A percentile compares a stretch with the other conserved stretches of the same genome.
phyloP scores from a whole-genome alignment of 2,113 vertebrate genomes.

The Gavialis gangeticus region DNA sequence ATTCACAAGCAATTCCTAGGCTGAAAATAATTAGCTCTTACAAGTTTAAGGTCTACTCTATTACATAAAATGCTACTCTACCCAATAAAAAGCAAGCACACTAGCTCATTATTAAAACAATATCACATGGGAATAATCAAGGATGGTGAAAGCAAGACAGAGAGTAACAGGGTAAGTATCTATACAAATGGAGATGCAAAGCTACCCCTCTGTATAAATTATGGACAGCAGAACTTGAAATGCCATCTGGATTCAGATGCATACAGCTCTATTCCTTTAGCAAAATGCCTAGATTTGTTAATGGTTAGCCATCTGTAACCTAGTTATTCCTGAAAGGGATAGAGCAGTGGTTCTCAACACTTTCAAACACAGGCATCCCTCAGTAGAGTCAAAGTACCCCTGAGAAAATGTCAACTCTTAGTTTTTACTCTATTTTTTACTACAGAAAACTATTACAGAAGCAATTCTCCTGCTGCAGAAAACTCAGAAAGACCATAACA shows the following conservation, averaged over 20 bases:
- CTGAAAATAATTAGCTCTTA: neutral
- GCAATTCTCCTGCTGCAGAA: too few species aligned
- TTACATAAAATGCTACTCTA: neutral
- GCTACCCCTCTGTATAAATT: neutral
- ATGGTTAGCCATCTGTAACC: too few species aligned
- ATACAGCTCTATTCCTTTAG: fast-evolving
- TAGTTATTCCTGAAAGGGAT: too few species aligned
- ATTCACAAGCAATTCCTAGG: neutral
- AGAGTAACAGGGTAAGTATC: neutral
- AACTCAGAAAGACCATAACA: too few species aligned
- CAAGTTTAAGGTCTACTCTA: neutral
- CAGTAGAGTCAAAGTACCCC: too few species aligned
- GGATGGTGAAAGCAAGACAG: neutral
- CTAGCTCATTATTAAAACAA: neutral
- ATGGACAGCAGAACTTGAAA: neutral
- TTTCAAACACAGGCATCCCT: too few species aligned
- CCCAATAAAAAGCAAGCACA: neutral
- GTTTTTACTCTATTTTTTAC: too few species aligned
- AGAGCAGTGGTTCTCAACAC: too few species aligned
- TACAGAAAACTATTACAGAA: too few species aligned
- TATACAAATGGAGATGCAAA: neutral
- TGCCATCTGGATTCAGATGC: neutral
- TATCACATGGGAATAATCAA: neutral
- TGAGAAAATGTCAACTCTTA: too few species aligned
- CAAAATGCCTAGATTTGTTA: neutral